phyloP scores from a whole-genome alignment of 2,113 vertebrate genomes.

The Electrona antarctica region DNA sequence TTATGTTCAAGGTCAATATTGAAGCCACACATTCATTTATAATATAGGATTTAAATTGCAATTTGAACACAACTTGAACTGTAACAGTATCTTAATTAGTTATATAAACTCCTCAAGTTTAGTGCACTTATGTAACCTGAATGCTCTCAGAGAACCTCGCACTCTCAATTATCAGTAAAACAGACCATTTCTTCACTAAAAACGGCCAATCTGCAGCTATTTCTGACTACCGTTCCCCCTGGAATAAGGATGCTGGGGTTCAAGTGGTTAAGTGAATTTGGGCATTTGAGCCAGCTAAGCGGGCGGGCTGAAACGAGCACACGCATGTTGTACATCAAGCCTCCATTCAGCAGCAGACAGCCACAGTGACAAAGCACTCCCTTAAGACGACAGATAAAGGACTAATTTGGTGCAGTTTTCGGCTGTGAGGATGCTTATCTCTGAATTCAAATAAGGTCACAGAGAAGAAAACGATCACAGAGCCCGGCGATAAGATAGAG shows the following conservation, averaged over 20 bases:
- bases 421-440: slow-evolving; percentile 73
- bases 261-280: slow-evolving; percentile 48
- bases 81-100: no score
- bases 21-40: no score
- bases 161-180: no score
- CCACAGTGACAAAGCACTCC: slow-evolving; percentile 65
- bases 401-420: slow-evolving; percentile 73
- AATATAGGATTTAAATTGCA: no score
- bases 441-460: slow-evolving; percentile 75
- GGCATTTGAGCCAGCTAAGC: slow-evolving; percentile 34
- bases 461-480: slow-evolving; percentile 56
- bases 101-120: slow-evolving; percentile 22
- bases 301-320: slow-evolving; percentile 33
- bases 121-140: slow-evolving; percentile 51
- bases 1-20: no score
- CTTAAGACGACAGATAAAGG: slow-evolving; percentile 75
- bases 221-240: no score
- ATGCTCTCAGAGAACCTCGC: slow-evolving; percentile 42
- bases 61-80: no score
- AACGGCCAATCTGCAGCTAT: no score
- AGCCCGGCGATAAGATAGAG: slow-evolving; percentile 56
- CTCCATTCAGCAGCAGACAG: slow-evolving; percentile 44
- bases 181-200: no score
- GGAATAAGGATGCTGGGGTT: no score
- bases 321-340: slow-evolving; percentile 34